Conservation (phyloP, 2,888 invertebrate species). For the Lypha dubia region DNA sequence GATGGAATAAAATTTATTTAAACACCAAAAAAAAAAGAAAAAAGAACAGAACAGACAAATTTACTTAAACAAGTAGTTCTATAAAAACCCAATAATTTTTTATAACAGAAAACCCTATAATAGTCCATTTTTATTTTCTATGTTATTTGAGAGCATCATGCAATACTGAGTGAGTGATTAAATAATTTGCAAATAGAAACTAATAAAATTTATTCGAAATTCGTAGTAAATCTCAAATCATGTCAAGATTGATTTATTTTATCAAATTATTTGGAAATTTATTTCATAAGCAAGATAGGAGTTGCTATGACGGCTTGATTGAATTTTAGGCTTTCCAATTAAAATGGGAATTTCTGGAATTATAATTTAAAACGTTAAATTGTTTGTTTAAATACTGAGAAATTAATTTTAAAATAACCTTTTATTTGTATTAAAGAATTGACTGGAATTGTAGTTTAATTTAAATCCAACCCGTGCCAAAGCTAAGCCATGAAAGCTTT, state of each 20-base stretch:
- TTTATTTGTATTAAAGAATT: too few relatives aligned
- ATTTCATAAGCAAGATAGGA: constrained; percentile 8
- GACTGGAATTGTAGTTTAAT: too few relatives aligned
- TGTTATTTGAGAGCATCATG: constrained; percentile 33
- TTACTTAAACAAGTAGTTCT: not conserved
- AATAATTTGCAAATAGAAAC: constrained; percentile 11
- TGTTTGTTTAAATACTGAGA: not conserved
- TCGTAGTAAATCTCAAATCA: not conserved
- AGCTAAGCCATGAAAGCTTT: too few relatives aligned
- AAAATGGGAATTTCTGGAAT: constrained; percentile 18
- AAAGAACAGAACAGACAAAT: not conserved
- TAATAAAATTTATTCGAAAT: not conserved
- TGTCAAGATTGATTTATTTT: not conserved
- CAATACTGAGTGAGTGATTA: constrained; percentile 36
- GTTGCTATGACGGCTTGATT: not conserved
- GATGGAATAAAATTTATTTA: constrained; percentile 8
- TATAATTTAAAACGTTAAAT: not conserved
- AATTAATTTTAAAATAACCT: not conserved
- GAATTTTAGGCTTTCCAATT: not conserved
- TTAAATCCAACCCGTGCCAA: too few relatives aligned
- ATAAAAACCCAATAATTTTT: not conserved
- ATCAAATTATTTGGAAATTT: constrained; percentile 19
- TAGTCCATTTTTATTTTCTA: constrained; percentile 1
- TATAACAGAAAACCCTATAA: constrained; percentile 30
- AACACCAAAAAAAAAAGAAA: too few relatives aligned